A percentile compares a stretch with the other conserved stretches of the same genome.
phyloP scores from a whole-genome alignment of 2,113 vertebrate species.

The Gnathonemus echidnorhynchus region DNA sequence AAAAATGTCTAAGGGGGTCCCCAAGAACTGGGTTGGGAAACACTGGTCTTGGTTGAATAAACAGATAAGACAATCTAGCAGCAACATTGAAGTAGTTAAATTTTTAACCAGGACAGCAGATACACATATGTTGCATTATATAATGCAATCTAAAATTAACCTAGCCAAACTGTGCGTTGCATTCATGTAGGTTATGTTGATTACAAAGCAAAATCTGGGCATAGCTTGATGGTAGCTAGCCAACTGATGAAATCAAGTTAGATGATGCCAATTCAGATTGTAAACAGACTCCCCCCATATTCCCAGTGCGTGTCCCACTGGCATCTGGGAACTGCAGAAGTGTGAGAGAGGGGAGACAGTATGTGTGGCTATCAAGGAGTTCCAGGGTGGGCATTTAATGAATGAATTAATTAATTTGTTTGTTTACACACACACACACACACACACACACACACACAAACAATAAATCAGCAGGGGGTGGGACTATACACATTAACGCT shows the following conservation, averaged over 20 bases:
- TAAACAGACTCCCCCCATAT: neutral
- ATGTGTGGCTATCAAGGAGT: neutral
- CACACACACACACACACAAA: no score
- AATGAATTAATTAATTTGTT: neutral
- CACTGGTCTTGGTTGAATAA: neutral
- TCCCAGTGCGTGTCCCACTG: neutral
- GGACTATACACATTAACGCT: neutral
- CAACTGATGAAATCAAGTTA: neutral
- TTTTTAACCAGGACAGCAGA: neutral
- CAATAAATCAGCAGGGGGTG: no score
- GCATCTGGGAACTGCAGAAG: neutral
- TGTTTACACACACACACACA: no score
- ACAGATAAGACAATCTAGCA: neutral
- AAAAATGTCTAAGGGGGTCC: neutral
- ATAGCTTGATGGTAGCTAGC: neutral
- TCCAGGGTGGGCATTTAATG: neutral
- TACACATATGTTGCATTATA: neutral
- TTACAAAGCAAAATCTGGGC: neutral
- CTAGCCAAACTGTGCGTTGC: neutral
- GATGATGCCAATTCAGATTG: neutral
- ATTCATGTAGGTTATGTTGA: neutral
- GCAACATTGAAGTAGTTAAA: neutral
- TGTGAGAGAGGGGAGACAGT: neutral
- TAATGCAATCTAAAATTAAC: constrained; percentile 1
- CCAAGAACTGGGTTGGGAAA: neutral